Conservation (phyloP, 1,140 invertebrate species). For the Trichogramma pretiosum region DNA sequence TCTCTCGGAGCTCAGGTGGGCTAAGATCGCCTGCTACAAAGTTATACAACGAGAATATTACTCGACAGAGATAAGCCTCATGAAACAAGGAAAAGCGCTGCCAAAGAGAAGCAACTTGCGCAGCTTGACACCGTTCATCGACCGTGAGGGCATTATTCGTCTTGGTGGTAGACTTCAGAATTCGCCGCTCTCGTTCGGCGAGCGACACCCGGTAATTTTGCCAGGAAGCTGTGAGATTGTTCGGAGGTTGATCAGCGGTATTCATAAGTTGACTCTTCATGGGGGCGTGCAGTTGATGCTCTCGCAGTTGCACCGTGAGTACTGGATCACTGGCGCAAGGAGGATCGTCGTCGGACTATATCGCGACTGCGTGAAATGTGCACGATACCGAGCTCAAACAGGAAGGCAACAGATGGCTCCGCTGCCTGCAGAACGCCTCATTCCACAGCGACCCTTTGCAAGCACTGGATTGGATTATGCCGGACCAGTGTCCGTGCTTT, state of each 20-base stretch:
- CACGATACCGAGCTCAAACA: not conserved
- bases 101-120: not conserved
- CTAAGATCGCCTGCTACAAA: not conserved
- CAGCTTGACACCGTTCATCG: not conserved
- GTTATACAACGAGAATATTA: not conserved
- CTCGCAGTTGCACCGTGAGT: not conserved
- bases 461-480: constrained; percentile 3
- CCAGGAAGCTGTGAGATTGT: not conserved
- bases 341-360: not conserved
- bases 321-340: not conserved
- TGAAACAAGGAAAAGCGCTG: not conserved
- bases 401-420: not conserved
- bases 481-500: not conserved
- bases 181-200: not conserved
- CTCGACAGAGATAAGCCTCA: not conserved
- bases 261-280: not conserved
- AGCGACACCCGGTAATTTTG: not conserved
- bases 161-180: not conserved
- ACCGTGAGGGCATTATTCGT: not conserved
- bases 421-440: not conserved
- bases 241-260: not conserved
- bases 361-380: not conserved
- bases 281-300: not conserved
- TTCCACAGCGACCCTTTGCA: not conserved
- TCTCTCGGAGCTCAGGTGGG: too few relatives aligned